phyloP scores from a whole-genome alignment of 2,888 invertebrate genomes.

The Uloborus plumipes region DNA sequence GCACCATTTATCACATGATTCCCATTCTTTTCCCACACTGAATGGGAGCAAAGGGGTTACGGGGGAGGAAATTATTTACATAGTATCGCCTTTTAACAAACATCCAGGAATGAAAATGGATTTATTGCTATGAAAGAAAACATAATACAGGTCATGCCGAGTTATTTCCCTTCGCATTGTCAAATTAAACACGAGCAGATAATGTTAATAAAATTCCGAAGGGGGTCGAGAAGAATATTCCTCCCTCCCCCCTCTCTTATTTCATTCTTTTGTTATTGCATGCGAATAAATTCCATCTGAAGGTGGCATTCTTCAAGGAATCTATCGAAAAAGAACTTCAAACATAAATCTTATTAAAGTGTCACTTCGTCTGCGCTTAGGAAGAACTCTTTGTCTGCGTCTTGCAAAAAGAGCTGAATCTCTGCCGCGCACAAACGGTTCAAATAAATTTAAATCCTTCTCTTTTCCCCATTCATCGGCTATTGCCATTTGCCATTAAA shows the following conservation, averaged over 20 bases:
- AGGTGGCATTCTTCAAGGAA: constrained; percentile 46
- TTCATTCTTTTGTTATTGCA: neutral
- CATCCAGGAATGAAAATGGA: constrained; percentile 57
- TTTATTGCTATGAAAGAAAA: constrained; percentile 57
- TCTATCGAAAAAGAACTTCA: constrained; percentile 57
- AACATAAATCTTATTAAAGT: constrained; percentile 64
- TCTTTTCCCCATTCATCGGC: constrained; percentile 22
- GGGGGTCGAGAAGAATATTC: constrained; percentile 21
- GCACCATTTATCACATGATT: constrained; percentile 46
- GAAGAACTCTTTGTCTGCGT: constrained; percentile 54
- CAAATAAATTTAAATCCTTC: constrained; percentile 54
- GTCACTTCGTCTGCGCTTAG: constrained; percentile 55
- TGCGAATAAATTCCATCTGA: constrained; percentile 56
- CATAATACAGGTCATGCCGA: constrained; percentile 57
- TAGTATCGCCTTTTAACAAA: constrained; percentile 55
- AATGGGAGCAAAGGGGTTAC: constrained; percentile 8
- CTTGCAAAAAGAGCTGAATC: constrained; percentile 41
- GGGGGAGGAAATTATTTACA: constrained; percentile 42
- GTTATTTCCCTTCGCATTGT: constrained; percentile 55
- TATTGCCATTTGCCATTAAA: constrained; percentile 54
- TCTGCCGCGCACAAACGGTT: constrained; percentile 45
- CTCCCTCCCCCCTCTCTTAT: constrained; percentile 10
- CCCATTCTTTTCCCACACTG: constrained; percentile 32
- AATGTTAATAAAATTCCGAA: constrained; percentile 56
- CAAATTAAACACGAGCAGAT: constrained; percentile 63